These are phyloP conservation scores for Diplodus puntazzo DNA, from an alignment of 2,797 vertebrate genomes.

Conservation along the genomic window DNA sequence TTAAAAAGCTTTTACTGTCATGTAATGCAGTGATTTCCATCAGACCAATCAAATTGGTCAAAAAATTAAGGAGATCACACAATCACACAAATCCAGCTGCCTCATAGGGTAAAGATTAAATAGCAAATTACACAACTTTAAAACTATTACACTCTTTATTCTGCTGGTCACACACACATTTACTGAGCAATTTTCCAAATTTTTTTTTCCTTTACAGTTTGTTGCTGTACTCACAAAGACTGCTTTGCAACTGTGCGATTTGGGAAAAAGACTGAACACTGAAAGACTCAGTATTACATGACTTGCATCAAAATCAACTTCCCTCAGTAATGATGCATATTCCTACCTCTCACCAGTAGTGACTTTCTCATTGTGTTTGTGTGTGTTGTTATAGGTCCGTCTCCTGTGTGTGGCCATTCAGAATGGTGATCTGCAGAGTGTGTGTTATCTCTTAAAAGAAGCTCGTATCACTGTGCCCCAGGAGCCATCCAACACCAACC, in stretches of 20 bases:
- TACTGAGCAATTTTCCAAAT: background rate
- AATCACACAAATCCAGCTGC: too few relatives aligned
- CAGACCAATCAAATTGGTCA: too few relatives aligned
- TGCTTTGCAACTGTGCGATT: background rate
- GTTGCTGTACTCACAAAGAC: background rate
- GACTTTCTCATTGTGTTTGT: background rate
- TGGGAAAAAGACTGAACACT: background rate
- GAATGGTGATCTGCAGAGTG: slow-evolving; percentile 88
- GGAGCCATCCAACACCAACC: slow-evolving; percentile 89
- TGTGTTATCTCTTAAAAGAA: slow-evolving; percentile 91
- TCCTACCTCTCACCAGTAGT: too few relatives aligned
- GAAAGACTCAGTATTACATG: background rate
- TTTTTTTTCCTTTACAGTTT: too few relatives aligned
- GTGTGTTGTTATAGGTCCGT: slow-evolving; percentile 79
- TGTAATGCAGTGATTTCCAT: too few relatives aligned
- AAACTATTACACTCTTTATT: too few relatives aligned
- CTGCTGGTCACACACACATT: too few relatives aligned
- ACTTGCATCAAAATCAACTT: background rate
- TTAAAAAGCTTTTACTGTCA: too few relatives aligned
- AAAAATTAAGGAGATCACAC: too few relatives aligned
- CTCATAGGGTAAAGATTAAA: too few relatives aligned
- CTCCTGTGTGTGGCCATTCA: slow-evolving; percentile 89
- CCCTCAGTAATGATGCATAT: background rate
- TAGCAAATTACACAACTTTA: too few relatives aligned
- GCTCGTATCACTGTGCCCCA: slow-evolving; percentile 81